Evolutionary conservation across 2,797 vertebrate genomes (phyloP).

Genomic region (Gorsachius magnificus): DNA sequence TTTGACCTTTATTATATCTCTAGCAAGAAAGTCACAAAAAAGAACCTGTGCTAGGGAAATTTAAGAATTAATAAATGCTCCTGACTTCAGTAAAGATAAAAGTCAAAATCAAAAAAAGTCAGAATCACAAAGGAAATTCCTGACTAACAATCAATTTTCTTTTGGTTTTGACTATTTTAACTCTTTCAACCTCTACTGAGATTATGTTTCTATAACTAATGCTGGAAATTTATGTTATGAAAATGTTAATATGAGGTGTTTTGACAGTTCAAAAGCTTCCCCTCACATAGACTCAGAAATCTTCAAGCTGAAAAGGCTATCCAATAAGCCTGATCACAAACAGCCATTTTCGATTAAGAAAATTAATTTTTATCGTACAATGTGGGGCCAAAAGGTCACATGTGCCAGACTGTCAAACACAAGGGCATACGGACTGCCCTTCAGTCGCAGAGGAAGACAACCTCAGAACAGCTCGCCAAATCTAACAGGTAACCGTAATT

Average conservation of each 20-base stretch:
- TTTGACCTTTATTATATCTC: neutral
- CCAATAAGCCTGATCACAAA: neutral
- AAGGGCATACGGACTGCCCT: neutral
- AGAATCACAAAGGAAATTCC: neutral
- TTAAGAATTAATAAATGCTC: neutral
- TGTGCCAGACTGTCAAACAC: neutral
- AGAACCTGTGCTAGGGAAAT: neutral
- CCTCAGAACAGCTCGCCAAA: neutral
- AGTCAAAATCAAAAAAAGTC: neutral
- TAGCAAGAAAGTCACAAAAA: neutral
- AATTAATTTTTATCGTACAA: neutral
- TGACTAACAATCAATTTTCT: neutral
- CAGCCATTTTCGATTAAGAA: neutral
- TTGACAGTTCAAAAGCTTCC: neutral
- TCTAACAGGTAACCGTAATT: neutral
- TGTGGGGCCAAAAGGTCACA: neutral
- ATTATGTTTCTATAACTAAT: neutral
- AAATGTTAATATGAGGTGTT: neutral
- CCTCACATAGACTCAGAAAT: neutral
- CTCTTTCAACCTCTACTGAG: neutral
- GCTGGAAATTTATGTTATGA: neutral
- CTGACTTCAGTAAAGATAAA: neutral
- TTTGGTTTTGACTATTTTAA: neutral
- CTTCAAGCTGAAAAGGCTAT: neutral
- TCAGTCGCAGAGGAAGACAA: neutral